A percentile compares a stretch with the other conserved stretches of the same genome.
These are phyloP conservation scores for Phenganax marumi DNA, from an alignment of 92 coral and sea anemone species.

Conservation along the genomic window DNA sequence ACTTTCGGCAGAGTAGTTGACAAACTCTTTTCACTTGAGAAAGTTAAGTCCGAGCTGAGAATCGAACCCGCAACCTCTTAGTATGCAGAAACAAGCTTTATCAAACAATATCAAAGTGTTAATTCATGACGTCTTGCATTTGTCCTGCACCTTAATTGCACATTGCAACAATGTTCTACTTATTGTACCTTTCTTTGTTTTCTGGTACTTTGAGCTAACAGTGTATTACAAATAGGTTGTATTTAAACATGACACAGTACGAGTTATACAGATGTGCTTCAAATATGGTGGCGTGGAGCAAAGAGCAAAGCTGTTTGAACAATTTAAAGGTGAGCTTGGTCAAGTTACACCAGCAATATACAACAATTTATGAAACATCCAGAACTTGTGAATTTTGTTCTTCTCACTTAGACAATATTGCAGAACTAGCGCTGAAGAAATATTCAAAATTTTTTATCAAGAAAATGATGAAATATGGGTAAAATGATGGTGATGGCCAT, in stretches of 20 bases:
- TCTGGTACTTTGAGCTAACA: neutral
- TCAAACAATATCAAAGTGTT: too few relatives aligned
- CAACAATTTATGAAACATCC: neutral
- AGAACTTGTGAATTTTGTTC: neutral
- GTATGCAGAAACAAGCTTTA: too few relatives aligned
- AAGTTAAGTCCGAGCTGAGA: too few relatives aligned
- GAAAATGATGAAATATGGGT: slow-evolving; percentile 96
- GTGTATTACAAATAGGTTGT: slow-evolving; percentile 63
- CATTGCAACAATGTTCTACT: too few relatives aligned
- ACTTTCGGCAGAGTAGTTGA: too few relatives aligned
- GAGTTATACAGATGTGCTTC: slow-evolving; percentile 89
- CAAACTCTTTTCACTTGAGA: too few relatives aligned
- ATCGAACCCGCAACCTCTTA: too few relatives aligned
- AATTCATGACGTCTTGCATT: too few relatives aligned
- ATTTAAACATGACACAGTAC: slow-evolving; percentile 94
- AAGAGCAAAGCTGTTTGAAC: slow-evolving; percentile 75
- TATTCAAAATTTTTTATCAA: slow-evolving; percentile 94
- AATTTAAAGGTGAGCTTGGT: slow-evolving; percentile 78
- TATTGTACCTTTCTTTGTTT: neutral
- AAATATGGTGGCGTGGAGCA: slow-evolving; percentile 79
- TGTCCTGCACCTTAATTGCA: too few relatives aligned
- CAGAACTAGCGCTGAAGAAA: slow-evolving; percentile 75
- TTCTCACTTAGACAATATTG: slow-evolving; percentile 67
- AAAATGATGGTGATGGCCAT: slow-evolving; percentile 42
- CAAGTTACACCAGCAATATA: neutral